phyloP scores from a whole-genome alignment of 2,888 invertebrate species.

The Nipponacmea schrenckii region DNA sequence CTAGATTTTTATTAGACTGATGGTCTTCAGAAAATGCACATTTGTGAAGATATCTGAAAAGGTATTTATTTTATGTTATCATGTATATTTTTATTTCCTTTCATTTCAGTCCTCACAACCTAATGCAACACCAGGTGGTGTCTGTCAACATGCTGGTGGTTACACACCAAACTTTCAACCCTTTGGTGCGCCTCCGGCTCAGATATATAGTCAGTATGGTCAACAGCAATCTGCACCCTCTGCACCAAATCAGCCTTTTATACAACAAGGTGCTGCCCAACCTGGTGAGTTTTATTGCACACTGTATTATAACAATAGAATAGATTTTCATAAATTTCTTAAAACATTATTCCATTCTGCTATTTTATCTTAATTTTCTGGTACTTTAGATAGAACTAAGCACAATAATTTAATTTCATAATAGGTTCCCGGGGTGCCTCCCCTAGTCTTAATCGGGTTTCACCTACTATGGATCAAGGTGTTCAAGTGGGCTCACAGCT shows the following conservation, averaged over 20 bases:
- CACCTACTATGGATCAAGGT: conserved; percentile 81
- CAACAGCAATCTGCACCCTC: conserved; percentile 19
- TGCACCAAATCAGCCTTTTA: conserved; percentile 8
- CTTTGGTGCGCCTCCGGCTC: conserved; percentile 47
- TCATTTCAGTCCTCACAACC: conserved; percentile 60
- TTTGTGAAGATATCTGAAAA: neutral
- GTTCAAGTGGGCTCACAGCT: conserved; percentile 73
- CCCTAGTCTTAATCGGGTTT: conserved; percentile 52
- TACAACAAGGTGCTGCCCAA: conserved; percentile 14
- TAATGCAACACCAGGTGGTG: conserved; percentile 35
- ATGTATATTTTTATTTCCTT: neutral
- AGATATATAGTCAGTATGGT: conserved; percentile 46
- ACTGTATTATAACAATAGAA: no score
- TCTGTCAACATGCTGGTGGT: conserved; percentile 25
- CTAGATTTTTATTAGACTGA: no score
- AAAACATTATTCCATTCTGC: no score
- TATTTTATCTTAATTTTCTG: no score
- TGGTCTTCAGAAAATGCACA: no score
- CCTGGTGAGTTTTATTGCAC: conserved; percentile 1
- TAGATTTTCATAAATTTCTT: no score
- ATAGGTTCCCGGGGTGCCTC: conserved; percentile 69
- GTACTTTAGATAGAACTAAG: no score
- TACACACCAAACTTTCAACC: conserved; percentile 50
- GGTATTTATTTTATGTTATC: neutral
- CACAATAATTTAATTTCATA: conserved; percentile 13